Conservation (phyloP, 2,797 vertebrate species). For the Salarias fasciatus region DNA sequence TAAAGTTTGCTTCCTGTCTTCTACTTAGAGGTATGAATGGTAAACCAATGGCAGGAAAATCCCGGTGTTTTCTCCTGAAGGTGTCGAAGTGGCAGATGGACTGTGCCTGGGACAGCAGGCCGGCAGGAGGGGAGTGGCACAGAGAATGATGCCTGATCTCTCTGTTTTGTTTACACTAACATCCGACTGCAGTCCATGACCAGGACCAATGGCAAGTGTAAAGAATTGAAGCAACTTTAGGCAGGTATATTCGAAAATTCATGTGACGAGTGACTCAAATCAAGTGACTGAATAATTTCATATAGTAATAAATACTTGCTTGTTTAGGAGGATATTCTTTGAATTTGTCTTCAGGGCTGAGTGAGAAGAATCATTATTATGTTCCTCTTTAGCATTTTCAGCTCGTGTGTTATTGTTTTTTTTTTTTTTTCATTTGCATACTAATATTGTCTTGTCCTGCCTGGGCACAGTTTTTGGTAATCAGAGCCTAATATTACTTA, state of each 20-base stretch:
- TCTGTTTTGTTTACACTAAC: slow-evolving; percentile 19
- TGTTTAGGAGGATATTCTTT: slow-evolving; percentile 52
- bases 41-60: slow-evolving; percentile 6
- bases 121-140: slow-evolving; percentile 34
- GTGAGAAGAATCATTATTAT: slow-evolving; percentile 33
- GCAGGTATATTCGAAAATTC: slow-evolving; percentile 35
- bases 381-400: slow-evolving; percentile 54
- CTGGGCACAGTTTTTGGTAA: slow-evolving; percentile 46
- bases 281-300: slow-evolving; percentile 53
- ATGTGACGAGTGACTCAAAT: slow-evolving; percentile 61
- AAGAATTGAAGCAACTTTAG: slow-evolving; percentile 12
- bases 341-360: slow-evolving; percentile 56
- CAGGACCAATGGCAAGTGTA: slow-evolving; percentile 24
- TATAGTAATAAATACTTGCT: slow-evolving; percentile 66
- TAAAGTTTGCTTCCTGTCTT: too few relatives aligned
- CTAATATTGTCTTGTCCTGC: slow-evolving; percentile 59
- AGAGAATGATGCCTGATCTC: slow-evolving; percentile 17
- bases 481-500: slow-evolving; percentile 55
- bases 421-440: slow-evolving; percentile 61
- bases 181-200: slow-evolving; percentile 18
- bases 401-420: slow-evolving; percentile 46
- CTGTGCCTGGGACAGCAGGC: slow-evolving; percentile 19
- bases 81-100: slow-evolving; percentile 37
- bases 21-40: too few relatives aligned
- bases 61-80: slow-evolving; percentile 9